Evolutionary conservation across 2,113 vertebrate genomes (phyloP).

Genomic region (Cinclus cinclus): DNA sequence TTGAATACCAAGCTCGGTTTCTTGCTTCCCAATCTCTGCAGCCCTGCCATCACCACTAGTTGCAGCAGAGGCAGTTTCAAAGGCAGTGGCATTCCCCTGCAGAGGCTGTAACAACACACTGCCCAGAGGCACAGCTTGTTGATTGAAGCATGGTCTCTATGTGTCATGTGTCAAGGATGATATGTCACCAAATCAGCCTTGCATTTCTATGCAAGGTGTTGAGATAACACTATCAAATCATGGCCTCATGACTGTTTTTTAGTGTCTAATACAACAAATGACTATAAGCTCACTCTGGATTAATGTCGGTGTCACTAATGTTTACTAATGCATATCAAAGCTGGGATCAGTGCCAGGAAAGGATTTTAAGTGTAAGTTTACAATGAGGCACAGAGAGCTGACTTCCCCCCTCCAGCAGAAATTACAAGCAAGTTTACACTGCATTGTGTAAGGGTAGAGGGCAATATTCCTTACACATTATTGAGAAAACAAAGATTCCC

Average conservation of each 20-base stretch:
- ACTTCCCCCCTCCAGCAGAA: background rate
- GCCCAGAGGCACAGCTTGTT: conserved; percentile 36
- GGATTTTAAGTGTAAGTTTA: background rate
- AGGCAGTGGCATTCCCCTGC: background rate
- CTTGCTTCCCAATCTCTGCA: background rate
- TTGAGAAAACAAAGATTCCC: background rate
- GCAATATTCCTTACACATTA: background rate
- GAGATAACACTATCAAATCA: conserved; percentile 25
- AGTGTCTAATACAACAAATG: background rate
- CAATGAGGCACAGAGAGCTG: background rate
- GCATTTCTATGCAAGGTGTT: conserved; percentile 17
- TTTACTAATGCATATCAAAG: background rate
- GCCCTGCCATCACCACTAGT: background rate
- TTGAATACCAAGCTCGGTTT: background rate
- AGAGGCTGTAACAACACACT: background rate
- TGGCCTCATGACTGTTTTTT: background rate
- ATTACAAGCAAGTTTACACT: background rate
- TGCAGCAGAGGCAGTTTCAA: background rate
- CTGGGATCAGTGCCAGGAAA: background rate
- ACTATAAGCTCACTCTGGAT: background rate
- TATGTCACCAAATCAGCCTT: conserved; percentile 68
- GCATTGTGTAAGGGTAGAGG: background rate
- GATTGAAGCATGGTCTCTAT: conserved; percentile 66
- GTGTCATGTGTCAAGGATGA: conserved; percentile 71
- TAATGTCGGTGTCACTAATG: background rate